These are phyloP conservation scores for Poeciliopsis turrubarensis DNA, from an alignment of 2,113 vertebrate species.

Conservation along the genomic window DNA sequence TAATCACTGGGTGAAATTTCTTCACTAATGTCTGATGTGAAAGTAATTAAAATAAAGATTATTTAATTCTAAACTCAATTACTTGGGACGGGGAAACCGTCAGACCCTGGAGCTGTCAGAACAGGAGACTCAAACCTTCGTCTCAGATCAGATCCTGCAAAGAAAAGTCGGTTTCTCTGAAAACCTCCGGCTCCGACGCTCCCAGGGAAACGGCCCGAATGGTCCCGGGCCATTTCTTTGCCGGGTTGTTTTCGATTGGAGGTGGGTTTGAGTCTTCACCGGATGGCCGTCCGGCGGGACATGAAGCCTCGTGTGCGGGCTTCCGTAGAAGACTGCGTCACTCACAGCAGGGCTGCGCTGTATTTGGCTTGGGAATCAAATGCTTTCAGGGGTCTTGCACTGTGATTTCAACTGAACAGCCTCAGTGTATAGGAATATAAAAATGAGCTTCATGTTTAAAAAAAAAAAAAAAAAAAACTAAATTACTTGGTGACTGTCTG, in stretches of 20 bases:
- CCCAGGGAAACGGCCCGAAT: not conserved
- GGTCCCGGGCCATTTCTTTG: not conserved
- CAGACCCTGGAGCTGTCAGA: no score
- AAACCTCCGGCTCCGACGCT: not conserved
- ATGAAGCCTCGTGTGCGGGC: slow-evolving; percentile 24
- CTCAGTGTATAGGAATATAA: slow-evolving; percentile 39
- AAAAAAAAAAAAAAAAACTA: no score
- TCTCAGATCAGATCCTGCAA: slow-evolving; percentile 10
- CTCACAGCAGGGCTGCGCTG: slow-evolving; percentile 54
- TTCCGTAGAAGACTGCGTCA: slow-evolving; percentile 31
- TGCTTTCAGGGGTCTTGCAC: slow-evolving; percentile 65
- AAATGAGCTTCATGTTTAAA: slow-evolving; percentile 23
- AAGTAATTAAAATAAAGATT: no score
- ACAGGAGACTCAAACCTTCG: slow-evolving; percentile 30
- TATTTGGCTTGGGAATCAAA: slow-evolving; percentile 32
- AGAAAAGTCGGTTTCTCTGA: slow-evolving; percentile 1
- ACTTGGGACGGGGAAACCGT: no score
- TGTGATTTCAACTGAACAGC: slow-evolving; percentile 72
- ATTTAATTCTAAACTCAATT: no score
- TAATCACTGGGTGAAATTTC: no score
- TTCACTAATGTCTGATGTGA: no score
- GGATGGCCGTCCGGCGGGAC: slow-evolving; percentile 13
- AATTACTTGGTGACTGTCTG: no score
- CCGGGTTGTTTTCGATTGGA: slow-evolving; percentile 6
- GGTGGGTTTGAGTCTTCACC: slow-evolving; percentile 37